These are phyloP conservation scores for Trinectes maculatus DNA, from an alignment of 2,113 vertebrate genomes.

Conservation along the genomic window DNA sequence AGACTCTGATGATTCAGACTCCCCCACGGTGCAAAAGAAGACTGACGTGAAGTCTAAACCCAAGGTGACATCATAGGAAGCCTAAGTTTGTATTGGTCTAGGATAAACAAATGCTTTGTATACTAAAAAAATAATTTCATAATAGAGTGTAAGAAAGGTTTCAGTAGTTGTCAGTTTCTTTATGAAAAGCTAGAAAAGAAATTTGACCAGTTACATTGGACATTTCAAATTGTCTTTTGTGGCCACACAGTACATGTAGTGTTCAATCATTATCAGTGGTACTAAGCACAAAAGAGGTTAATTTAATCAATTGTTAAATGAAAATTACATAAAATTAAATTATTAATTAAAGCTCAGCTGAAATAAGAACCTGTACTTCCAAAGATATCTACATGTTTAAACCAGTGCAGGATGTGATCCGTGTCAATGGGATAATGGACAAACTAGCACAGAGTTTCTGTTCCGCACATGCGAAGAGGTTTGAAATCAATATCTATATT, in stretches of 20 bases:
- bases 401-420: background rate
- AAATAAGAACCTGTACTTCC: background rate
- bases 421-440: no score
- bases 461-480: background rate
- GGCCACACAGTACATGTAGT: background rate
- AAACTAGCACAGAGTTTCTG: background rate
- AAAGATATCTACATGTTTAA: no score
- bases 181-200: no score
- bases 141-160: no score
- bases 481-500: slow-evolving; percentile 77
- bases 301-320: background rate
- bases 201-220: no score
- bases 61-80: slow-evolving; percentile 60
- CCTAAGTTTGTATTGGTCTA: background rate
- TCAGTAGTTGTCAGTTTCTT: no score
- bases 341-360: background rate
- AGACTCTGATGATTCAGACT: slow-evolving; percentile 77
- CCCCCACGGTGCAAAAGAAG: slow-evolving; percentile 37
- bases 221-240: no score
- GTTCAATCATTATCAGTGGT: background rate
- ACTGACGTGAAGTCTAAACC: slow-evolving; percentile 48
- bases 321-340: background rate
- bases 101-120: background rate
- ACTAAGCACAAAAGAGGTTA: background rate
- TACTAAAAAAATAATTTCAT: no score